Evolutionary conservation across 2,113 vertebrate species (phyloP), one percentile per base, ranked within the genome.

Genomic region (Struthidea cinerea): DNA sequence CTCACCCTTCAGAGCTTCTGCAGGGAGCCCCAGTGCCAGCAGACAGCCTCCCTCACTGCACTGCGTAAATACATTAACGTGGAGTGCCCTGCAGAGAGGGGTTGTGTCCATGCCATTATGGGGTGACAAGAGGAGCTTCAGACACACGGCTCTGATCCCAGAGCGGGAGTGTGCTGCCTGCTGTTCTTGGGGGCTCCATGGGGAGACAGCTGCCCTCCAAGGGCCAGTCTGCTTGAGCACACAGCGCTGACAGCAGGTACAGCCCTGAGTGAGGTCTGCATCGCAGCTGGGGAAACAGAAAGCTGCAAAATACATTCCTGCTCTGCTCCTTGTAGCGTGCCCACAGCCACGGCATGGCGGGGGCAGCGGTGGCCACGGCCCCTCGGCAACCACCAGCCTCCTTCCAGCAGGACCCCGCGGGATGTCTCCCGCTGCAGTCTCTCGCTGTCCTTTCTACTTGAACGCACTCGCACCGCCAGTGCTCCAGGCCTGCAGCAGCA

Each of bases 291-390:
- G 41, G 32, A 93, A 84, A 82, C 42, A 42, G 32, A 80, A 60
- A 68, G 39, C 57, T 79, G 61, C 41, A 73, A 42, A 60, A 53
- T 30, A 12, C 1, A 35, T 17, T 82, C 57, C 33, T 67, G n/a
- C 35, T 46, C 68, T 53, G 67, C 75, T 74, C 65, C 26, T 41
- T 20, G 14, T 30, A 18, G 80, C 0, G 0, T 41, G 49, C 77
- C 78, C 64, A 32, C 19, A 52, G 74, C n/a, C 1, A 3, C 0
- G 0, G 64, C 37, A 18, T 0, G 13, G 22, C 1, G 0, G 20
- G 42, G 69, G 17, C 82, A 39, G 46, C 1, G 0, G 17, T 11
- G 35, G 59, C 79, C 55, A 39, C 0, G 0, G 63, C 37, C 42
- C n/a, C 68, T 21, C 0, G 0, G 46, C 80, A 67, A 13, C 55